Evolutionary conservation across 1,140 invertebrate genomes (phyloP), one percentile per base, ranked within the genome.

Genomic region (Drosophila ercepeae): DNA sequence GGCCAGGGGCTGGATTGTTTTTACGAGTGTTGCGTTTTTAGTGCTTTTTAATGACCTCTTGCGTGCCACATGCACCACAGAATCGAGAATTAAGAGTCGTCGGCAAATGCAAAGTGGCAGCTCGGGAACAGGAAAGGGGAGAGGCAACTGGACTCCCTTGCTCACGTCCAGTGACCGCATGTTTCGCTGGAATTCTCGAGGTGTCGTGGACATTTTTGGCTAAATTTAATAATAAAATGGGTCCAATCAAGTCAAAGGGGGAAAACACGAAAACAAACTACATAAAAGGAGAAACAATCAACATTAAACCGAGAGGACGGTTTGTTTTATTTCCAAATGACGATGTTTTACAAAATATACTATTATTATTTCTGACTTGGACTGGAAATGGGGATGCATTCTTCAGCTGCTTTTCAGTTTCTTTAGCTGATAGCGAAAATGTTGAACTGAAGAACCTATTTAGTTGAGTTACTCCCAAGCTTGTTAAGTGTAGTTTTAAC

Each of bases 41-140:
- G 69, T 58, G 78, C 63, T 69, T 73, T 75, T 84, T 79, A 79
- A 79, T 86, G 75, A 72, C 65, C 72, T 86, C 75, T 84, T 86
- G 79, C 81, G 79, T 84, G 79, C 81, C 81, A 86, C 79, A 84
- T 84, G 81, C 79, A 86, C 51, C 69, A 42, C 42, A 49, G 65
- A 57, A 73, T 63, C 27, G 34, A 34, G 65, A 70, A 75, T 75
- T 32, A 13, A 34, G 27, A 59, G 29, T 61, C 46, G 46, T 51
- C 55, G 67, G 44, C 69, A 32, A 72, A 72, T 72, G 69, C 68
- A 73, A 73, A 63, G 68, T 73, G 34, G 44, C 53, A 70, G 19
- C 14, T 44, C n/a, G 2, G 21, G 4, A 21, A 21, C 21, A 21
- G 19, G 14, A 42, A 18, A n/a, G 36, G 34, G 45, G 6, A 3